phyloP scores from a whole-genome alignment of 2,113 vertebrate genomes.

The Percina caprodes region DNA sequence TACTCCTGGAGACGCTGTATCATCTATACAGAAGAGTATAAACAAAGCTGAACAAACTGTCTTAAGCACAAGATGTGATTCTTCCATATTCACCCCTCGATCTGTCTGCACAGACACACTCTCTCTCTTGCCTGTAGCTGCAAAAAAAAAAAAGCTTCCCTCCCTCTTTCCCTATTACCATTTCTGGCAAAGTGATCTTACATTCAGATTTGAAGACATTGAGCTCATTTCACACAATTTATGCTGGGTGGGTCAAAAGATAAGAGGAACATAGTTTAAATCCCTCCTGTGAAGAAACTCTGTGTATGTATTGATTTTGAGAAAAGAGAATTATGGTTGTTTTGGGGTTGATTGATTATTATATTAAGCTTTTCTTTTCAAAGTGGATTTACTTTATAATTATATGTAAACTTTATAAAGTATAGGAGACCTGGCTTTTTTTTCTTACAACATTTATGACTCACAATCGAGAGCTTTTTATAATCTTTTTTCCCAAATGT shows the following conservation, averaged over 20 bases:
- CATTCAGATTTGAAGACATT: constrained; percentile 25
- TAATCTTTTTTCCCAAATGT: constrained; percentile 60
- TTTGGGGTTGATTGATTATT: constrained; percentile 36
- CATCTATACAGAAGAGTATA: constrained; percentile 69
- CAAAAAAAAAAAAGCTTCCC: constrained; percentile 1
- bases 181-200: constrained; percentile 30
- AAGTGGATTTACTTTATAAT: constrained; percentile 32
- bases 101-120: constrained; percentile 20
- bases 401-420: constrained; percentile 10
- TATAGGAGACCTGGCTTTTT: not conserved
- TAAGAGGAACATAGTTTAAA: constrained; percentile 48
- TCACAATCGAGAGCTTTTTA: constrained; percentile 32
- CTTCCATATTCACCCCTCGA: constrained; percentile 39
- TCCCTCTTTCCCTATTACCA: constrained; percentile 4
- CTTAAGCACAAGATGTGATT: constrained; percentile 50
- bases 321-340: constrained; percentile 31
- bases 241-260: constrained; percentile 37
- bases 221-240: constrained; percentile 40
- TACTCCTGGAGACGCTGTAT: constrained; percentile 65
- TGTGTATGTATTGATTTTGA: constrained; percentile 44
- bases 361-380: constrained; percentile 29
- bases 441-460: constrained; percentile 6
- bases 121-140: not conserved
- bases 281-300: constrained; percentile 31
- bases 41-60: constrained; percentile 76